A percentile compares a stretch with the other conserved stretches of the same genome.
Evolutionary conservation across 2,888 invertebrate genomes (phyloP).

Genomic region (Meiosimyza decipiens): DNA sequence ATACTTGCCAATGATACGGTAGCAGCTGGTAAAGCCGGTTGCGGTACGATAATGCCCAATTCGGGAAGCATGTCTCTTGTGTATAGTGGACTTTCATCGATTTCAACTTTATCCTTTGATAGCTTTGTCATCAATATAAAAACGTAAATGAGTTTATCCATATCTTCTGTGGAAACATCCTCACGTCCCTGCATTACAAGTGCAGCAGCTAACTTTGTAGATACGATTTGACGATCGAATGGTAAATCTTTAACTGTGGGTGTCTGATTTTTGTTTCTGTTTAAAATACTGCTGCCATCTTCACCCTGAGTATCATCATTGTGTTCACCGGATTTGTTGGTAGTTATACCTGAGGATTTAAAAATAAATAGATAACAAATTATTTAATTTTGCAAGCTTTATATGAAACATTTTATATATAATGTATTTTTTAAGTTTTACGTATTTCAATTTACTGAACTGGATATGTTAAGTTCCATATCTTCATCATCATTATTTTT

Average conservation of each 20-base stretch:
- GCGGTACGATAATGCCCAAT: constrained; percentile 47
- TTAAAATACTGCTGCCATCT: neutral
- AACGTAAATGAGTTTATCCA: constrained; percentile 82
- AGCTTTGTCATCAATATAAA: constrained; percentile 79
- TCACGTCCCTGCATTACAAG: constrained; percentile 83
- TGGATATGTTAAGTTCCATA: neutral
- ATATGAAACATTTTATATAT: neutral
- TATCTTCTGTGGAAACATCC: constrained; percentile 81
- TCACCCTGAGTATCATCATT: constrained; percentile 2
- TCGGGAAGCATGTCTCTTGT: constrained; percentile 50
- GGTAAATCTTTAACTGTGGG: constrained; percentile 69
- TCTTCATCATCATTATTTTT: constrained; percentile 17
- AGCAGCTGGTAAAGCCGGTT: neutral
- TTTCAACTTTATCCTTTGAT: constrained; percentile 64
- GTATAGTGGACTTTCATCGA: constrained; percentile 46
- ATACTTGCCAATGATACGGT: constrained; percentile 48
- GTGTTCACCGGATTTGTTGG: constrained; percentile 14
- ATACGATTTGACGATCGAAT: constrained; percentile 82
- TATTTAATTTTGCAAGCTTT: neutral
- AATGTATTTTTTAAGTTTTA: constrained; percentile 19
- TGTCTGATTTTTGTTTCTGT: neutral
- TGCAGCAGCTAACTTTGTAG: constrained; percentile 83
- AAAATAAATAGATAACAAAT: constrained; percentile 17
- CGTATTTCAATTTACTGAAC: constrained; percentile 7
- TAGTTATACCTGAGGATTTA: constrained; percentile 25